A percentile compares a stretch with the other conserved stretches of the same genome.
Evolutionary conservation across 2,888 invertebrate genomes (phyloP).

Genomic region (Clusia tigrina): DNA sequence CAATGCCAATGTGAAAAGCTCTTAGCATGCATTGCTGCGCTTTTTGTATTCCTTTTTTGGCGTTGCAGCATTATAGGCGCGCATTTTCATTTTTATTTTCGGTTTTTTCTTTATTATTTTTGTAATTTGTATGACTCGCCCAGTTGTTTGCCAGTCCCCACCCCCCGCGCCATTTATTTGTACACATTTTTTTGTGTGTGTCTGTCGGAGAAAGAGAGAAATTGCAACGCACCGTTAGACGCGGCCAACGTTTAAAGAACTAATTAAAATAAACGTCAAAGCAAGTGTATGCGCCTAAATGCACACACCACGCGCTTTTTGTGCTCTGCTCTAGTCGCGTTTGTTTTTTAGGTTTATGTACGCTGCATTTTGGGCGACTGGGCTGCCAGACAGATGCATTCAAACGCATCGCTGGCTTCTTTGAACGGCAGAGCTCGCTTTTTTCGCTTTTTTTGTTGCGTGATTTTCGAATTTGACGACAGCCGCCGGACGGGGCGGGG

Average conservation of each 20-base stretch:
- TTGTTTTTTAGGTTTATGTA: constrained; percentile 23
- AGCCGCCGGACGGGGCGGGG: neutral
- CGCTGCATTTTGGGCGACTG: constrained; percentile 12
- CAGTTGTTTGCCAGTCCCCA: constrained; percentile 17
- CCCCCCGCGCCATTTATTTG: neutral
- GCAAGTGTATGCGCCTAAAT: constrained; percentile 40
- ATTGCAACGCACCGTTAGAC: constrained; percentile 41
- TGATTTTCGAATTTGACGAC: constrained; percentile 13
- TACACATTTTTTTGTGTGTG: constrained; percentile 20
- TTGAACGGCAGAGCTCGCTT: constrained; percentile 15
- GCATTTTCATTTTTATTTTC: constrained; percentile 1
- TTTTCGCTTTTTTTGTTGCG: constrained; percentile 16
- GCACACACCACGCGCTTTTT: constrained; percentile 30
- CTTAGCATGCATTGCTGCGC: constrained; percentile 11
- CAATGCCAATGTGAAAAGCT: constrained; percentile 27
- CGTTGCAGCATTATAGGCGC: constrained; percentile 17
- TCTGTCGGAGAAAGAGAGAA: too few relatives aligned
- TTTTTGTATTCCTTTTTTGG: constrained; percentile 23
- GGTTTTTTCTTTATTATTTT: constrained; percentile 1
- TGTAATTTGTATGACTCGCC: constrained; percentile 28
- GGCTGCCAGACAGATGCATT: constrained; percentile 33
- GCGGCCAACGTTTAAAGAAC: constrained; percentile 36
- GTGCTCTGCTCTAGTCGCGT: constrained; percentile 23
- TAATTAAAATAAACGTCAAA: constrained; percentile 49
- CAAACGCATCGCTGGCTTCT: constrained; percentile 41